Base-by-base conservation (phyloP, 2,797 vertebrate genomes). In the Apogon talboti region DNA sequence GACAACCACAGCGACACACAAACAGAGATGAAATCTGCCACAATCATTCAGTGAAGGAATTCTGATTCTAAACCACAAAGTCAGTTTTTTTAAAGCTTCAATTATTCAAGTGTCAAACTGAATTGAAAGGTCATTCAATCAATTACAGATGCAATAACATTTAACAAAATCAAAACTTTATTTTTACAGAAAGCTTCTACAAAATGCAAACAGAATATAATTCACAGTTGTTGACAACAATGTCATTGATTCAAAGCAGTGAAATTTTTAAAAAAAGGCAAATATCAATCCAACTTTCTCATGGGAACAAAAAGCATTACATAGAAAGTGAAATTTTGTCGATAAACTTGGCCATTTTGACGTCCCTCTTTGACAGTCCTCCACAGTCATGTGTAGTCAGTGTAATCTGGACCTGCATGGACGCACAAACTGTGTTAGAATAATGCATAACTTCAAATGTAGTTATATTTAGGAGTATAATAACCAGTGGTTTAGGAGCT, bases 311-410 rank as follows among this genome's bases (percentile, higher is more conserved):
- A 63, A 44, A 51, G 7, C 2, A 1, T 87, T 68, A 94, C 79
- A 92, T 80, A 7, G 86, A 79, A 58, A 89, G 75, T 1, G 78
- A 90, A 19, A 95, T 93, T 90, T 96, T 96, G 84, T 98, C 96
- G 33, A 98, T 98, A 61, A 98, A 98, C 75, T 95, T 95, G 56
- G 98, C 98, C 92, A 99, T 89, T 79, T 94, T 96, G 79, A 98
- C 90, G 6, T 98, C 97, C 70, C 94, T 94, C 71, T 94, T 95
- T 14, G 95, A 97, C 71, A 99, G 87, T 4, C 95, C 95, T 24
- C 95, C 95, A 0, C 93, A 96, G 91, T 97, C 95, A 0, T 98
- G 96, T 1, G 96, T 97, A 1, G 94, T 96, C 78, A 99, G 79
- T 7, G 97, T 99, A 71, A 99, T 95, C 87, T 97, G 96, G 78